phyloP scores from a whole-genome alignment of 2,113 vertebrate genomes.

The Calypte anna region DNA sequence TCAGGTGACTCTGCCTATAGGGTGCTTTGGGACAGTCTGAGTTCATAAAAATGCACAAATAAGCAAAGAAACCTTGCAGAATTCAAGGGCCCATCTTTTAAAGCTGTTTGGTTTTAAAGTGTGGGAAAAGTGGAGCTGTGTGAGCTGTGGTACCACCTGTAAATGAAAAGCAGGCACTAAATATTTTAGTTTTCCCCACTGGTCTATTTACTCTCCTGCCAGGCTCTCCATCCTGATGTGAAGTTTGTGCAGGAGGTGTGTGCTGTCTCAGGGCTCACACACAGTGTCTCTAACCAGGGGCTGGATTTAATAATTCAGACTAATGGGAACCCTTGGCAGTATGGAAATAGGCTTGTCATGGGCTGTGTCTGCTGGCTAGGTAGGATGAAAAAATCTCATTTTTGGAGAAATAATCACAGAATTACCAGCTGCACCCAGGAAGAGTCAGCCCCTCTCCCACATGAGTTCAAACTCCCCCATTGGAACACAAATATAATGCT shows the following conservation, averaged over 20 bases:
- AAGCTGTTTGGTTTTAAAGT: neutral
- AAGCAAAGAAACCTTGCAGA: fast-evolving
- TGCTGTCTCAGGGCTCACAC: neutral
- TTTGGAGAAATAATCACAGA: conserved; percentile 34
- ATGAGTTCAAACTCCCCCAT: neutral
- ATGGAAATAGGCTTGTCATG: conserved; percentile 17
- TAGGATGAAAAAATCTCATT: conserved; percentile 6
- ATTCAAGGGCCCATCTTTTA: neutral
- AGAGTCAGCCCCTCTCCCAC: neutral
- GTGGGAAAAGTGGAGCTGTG: neutral
- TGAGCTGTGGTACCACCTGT: neutral
- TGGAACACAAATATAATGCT: neutral
- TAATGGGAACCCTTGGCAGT: neutral
- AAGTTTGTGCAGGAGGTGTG: neutral
- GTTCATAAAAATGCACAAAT: neutral
- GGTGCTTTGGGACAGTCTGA: neutral
- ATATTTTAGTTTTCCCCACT: neutral
- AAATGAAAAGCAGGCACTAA: neutral
- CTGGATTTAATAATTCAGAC: neutral
- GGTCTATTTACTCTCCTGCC: neutral
- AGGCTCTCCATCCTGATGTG: neutral
- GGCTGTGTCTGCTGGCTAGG: neutral
- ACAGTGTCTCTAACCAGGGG: neutral
- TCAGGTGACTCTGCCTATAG: too few relatives aligned
- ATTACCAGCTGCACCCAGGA: conserved; percentile 47